phyloP scores from a whole-genome alignment of 2,113 vertebrate species.

The Cryptotis parvus region DNA sequence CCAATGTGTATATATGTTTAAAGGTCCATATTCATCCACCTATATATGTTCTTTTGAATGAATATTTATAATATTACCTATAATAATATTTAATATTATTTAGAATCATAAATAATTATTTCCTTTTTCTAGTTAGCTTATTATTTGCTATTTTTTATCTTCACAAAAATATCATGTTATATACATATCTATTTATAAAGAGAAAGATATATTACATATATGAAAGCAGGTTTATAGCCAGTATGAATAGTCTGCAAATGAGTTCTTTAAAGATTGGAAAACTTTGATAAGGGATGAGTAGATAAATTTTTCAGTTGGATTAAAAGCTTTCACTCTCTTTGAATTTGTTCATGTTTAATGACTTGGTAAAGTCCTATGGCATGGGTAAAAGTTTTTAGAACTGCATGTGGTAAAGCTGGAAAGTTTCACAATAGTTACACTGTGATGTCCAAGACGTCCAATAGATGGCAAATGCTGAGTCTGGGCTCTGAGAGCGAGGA shows the following conservation, averaged over 20 bases:
- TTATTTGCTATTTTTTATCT: no score
- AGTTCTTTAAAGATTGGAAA: not conserved
- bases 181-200: not conserved
- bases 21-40: no score
- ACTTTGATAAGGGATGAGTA: not conserved
- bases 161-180: not conserved
- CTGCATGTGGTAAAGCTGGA: not conserved
- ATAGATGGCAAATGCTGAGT: not conserved
- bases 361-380: not conserved
- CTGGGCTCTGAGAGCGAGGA: not conserved
- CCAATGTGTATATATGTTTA: no score
- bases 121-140: no score
- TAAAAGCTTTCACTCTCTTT: not conserved
- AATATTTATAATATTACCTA: no score
- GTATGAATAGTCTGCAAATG: not conserved
- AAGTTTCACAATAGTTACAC: not conserved
- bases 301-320: not conserved
- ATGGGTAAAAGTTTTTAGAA: not conserved
- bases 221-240: conserved; percentile 8
- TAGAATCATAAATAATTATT: no score
- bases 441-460: not conserved
- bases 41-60: no score
- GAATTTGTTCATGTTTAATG: not conserved
- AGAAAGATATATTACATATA: not conserved
- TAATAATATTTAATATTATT: no score